These are phyloP conservation scores for Sisor rabdophorus DNA, from an alignment of 2,113 vertebrate species.

Conservation along the genomic window DNA sequence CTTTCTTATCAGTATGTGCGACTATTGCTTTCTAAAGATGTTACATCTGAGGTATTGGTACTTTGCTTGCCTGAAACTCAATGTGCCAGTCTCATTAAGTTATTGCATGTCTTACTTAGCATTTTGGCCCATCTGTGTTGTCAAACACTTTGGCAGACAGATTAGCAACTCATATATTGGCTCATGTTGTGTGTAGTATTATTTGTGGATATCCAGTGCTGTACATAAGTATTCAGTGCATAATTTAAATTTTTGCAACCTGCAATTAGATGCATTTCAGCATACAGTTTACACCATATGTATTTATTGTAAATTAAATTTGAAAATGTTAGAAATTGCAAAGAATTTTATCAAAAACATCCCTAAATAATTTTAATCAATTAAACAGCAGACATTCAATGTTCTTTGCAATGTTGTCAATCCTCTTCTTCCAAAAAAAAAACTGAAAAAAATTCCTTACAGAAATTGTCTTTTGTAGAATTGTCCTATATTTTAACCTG, in stretches of 20 bases:
- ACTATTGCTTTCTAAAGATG: conserved; percentile 93
- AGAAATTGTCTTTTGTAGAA: neutral
- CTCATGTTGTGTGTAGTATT: conserved; percentile 1
- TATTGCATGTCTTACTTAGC: conserved; percentile 58
- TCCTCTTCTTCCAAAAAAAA: too few species aligned
- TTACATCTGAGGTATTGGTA: conserved; percentile 92
- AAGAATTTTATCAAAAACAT: too few species aligned
- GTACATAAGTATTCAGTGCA: neutral
- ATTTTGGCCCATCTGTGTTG: conserved; percentile 62
- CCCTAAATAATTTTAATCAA: too few species aligned
- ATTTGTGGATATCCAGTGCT: neutral
- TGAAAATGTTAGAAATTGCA: too few species aligned
- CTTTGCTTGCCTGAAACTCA: conserved; percentile 27
- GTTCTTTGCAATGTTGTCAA: too few species aligned
- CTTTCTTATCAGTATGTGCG: conserved; percentile 86
- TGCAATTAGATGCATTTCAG: neutral
- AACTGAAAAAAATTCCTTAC: too few species aligned
- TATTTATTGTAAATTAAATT: too few species aligned
- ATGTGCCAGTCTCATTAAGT: conserved; percentile 10
- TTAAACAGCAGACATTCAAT: too few species aligned
- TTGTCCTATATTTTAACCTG: neutral
- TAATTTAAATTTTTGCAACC: neutral
- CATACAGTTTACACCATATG: too few species aligned
- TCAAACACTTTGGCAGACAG: conserved; percentile 21
- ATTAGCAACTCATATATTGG: neutral